Base-by-base conservation (phyloP, 2,113 vertebrate species). In the Rhineura floridana region DNA sequence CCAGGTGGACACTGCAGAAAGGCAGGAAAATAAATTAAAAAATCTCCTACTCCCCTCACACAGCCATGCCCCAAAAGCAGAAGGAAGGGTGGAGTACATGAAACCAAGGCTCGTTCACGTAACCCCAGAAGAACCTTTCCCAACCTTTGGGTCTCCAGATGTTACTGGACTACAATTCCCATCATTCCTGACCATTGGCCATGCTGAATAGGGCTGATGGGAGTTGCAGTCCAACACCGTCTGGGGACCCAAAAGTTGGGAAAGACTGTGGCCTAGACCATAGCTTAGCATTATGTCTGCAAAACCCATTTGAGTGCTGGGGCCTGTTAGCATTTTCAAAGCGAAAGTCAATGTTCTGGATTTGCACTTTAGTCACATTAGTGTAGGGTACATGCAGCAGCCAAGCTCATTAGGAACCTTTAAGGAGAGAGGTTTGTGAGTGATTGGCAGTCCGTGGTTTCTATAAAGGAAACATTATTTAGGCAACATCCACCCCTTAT, bases 351-450 rank as follows among this genome's bases (percentile, higher is more conserved):
- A 59, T 93, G 62, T 83, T 93, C 59, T 84, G 89, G 33, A 50
- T 36, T 70, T 36, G 55, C 36, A 85, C 25, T 33, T 48, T 44
- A 91, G 88, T 78, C 79, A 88, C 90, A 91, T 91, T 94, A 93
- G 93, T 88, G 28, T 50, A 91, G 30, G 46, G 65, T 50, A 88
- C 39, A 86, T 44, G 62, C 86, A 91, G 84, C 86, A 91, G 84
- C 88, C 91, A 90, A 92, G 82, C 11, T 62, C 89, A 87, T 92
- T 91, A 90, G 91, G 69, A 93, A 84, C 77, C 42, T 90, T 90
- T 83, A 91, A 89, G 46, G 50, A 50, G 44, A 83, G 84, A 94
- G 85, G 72, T 65, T 6, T 44, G 23, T 83, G 67, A 92, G 86
- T 91, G 88, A 94, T 90, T 93, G 87, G 19, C 28, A 11, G 50